phyloP scores from a whole-genome alignment of 2,797 vertebrate genomes.

The Enteromius trimaculatus region DNA sequence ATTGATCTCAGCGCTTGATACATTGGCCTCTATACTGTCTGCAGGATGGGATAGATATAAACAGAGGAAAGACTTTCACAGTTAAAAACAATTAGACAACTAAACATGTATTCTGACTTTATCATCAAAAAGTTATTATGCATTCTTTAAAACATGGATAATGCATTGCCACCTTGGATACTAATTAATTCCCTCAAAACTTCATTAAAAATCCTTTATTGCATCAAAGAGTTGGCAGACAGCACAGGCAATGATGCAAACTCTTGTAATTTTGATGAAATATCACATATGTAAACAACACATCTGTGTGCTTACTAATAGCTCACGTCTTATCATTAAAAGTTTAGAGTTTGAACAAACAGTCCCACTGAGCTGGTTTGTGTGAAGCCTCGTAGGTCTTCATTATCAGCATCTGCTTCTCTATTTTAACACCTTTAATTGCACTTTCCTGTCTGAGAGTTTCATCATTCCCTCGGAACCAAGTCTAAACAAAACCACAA shows the following conservation, averaged over 20 bases:
- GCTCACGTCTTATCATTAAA: slow-evolving; percentile 35
- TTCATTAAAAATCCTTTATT: slow-evolving; percentile 5
- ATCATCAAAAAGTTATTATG: neutral
- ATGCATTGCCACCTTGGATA: slow-evolving; percentile 5
- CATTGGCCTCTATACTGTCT: slow-evolving; percentile 67
- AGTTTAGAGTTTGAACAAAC: slow-evolving; percentile 25
- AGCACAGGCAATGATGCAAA: slow-evolving; percentile 27
- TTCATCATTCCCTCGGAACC: slow-evolving; percentile 21
- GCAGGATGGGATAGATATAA: slow-evolving; percentile 44
- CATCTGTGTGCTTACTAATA: slow-evolving; percentile 4
- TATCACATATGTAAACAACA: slow-evolving; percentile 31
- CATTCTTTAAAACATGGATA: neutral
- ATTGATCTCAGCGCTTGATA: slow-evolving; percentile 50
- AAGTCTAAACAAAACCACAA: neutral
- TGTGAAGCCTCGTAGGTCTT: slow-evolving; percentile 35
- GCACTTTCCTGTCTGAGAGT: neutral
- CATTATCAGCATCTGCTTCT: slow-evolving; percentile 33
- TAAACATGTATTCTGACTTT: neutral
- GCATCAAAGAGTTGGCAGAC: neutral
- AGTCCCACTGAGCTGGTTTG: slow-evolving; percentile 1
- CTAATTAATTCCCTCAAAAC: neutral
- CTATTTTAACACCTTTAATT: slow-evolving; percentile 57
- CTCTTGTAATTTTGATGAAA: slow-evolving; percentile 8
- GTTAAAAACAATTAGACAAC: neutral
- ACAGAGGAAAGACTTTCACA: neutral